phyloP scores from a whole-genome alignment of 2,888 invertebrate species.

The Hirtodrosophila confusa region DNA sequence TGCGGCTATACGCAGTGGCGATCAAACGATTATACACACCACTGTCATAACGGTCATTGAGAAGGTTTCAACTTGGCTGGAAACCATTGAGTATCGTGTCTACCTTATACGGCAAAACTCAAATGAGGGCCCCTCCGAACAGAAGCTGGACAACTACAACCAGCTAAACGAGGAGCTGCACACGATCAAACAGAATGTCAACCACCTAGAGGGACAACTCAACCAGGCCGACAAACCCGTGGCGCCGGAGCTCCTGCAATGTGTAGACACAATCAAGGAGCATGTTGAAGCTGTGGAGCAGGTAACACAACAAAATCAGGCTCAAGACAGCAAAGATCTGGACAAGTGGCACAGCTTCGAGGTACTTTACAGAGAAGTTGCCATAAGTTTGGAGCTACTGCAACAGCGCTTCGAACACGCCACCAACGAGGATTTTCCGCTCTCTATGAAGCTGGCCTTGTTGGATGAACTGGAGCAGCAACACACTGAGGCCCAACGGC shows the following conservation, averaged over 20 bases:
- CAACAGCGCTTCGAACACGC: constrained; percentile 79
- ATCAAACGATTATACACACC: constrained; percentile 87
- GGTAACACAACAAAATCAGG: constrained; percentile 87
- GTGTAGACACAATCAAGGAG: constrained; percentile 86
- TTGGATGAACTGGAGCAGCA: constrained; percentile 89
- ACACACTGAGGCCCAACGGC: constrained; percentile 87
- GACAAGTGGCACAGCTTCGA: constrained; percentile 90
- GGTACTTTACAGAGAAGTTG: constrained; percentile 86
- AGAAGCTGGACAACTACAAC: constrained; percentile 86
- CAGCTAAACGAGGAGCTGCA: constrained; percentile 88
- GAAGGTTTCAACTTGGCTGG: constrained; percentile 92
- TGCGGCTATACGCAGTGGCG: constrained; percentile 86
- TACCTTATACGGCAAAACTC: constrained; percentile 87
- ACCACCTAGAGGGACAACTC: constrained; percentile 87
- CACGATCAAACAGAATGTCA: constrained; percentile 88
- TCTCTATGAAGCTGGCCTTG: constrained; percentile 88
- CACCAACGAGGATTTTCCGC: constrained; percentile 86
- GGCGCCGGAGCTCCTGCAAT: constrained; percentile 85
- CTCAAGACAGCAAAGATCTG: constrained; percentile 86
- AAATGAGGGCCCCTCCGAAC: constrained; percentile 86
- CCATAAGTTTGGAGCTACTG: constrained; percentile 67
- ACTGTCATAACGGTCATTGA: constrained; percentile 91
- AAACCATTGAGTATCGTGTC: constrained; percentile 92
- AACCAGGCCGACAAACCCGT: constrained; percentile 81
- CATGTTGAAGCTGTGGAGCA: constrained; percentile 90